Evolutionary conservation across 2,113 vertebrate species (phyloP), one percentile per base, ranked within the genome.

Genomic region (Cynocephalus volans): DNA sequence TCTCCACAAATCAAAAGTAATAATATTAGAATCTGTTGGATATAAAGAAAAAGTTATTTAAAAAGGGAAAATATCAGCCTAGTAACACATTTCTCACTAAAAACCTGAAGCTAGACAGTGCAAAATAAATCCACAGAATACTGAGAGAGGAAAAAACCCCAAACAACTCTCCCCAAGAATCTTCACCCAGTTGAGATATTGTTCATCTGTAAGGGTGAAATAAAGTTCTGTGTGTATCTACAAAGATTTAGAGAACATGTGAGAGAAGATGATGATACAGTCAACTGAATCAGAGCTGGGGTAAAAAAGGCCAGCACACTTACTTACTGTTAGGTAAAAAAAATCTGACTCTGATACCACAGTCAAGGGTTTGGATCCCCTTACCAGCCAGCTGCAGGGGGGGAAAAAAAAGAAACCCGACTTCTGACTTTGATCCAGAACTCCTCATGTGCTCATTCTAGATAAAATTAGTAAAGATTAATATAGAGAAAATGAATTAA

Each of bases 391-490:
- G 41, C 41, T 41, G 41, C 41, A 41, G 41, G 41, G 41, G 41
- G 41, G 41, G n/a, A n/a, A 41, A 41, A 52, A 28, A n/a, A 77
- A 94, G 48, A 45, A 88, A 72, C 80, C 41, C 62, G 19, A 10
- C 7, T 88, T 64, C 41, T 69, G 19, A 10, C 7, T 88, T 64
- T 90, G 77, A 87, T 52, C 60, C 45, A 65, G 24, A 88, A 85
- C 6, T 80, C 45, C 19, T 79, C 6, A 2, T 75, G 21, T 62
- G 31, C 14, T 15, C 31, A 54, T 70, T 92, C 36, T 72, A 41
- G 45, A 41, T 86, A 64, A 94, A 93, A 86, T 90, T 64, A 50
- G 13, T 92, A 72, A 92, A 75, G 11, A 31, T 88, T 11, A 45
- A 48, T 33, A 58, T 41, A 23, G 23, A 64, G 23, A 64, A 64